phyloP scores from a whole-genome alignment of 2,113 vertebrate species.

The Alectura lathami region DNA sequence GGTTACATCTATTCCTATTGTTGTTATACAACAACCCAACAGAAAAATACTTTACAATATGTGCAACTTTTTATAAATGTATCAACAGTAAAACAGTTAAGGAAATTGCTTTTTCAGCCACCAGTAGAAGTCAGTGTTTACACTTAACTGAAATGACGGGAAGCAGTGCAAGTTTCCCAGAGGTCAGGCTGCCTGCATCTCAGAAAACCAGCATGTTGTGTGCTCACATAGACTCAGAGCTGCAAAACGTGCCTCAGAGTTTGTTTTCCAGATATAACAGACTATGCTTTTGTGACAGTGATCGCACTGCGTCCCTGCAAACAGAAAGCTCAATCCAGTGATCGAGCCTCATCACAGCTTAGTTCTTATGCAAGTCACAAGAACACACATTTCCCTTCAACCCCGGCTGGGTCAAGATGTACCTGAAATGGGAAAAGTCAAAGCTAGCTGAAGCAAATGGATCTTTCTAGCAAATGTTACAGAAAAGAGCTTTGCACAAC shows the following conservation, averaged over 20 bases:
- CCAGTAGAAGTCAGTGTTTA: not conserved
- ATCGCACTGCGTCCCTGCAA: not conserved
- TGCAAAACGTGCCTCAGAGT: not conserved
- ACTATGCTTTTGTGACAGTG: not conserved
- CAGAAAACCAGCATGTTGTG: not conserved
- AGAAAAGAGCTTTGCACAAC: not conserved
- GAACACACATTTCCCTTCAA: not conserved
- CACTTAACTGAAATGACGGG: not conserved
- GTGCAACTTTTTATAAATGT: not conserved
- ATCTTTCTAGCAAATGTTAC: not conserved
- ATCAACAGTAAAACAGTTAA: not conserved
- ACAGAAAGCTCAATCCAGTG: not conserved
- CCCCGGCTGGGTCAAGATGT: not conserved
- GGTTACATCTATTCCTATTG: not conserved
- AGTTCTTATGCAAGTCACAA: not conserved
- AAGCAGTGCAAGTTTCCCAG: not conserved
- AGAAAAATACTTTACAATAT: not conserved
- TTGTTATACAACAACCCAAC: not conserved
- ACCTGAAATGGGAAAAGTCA: not conserved
- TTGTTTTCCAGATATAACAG: not conserved
- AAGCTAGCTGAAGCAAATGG: not conserved
- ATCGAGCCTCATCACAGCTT: not conserved
- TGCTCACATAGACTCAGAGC: not conserved
- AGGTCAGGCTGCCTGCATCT: rapidly evolving
- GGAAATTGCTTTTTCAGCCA: not conserved